Conservation (phyloP, 2,797 vertebrate genomes). For the Melanogrammus aeglefinus region DNA sequence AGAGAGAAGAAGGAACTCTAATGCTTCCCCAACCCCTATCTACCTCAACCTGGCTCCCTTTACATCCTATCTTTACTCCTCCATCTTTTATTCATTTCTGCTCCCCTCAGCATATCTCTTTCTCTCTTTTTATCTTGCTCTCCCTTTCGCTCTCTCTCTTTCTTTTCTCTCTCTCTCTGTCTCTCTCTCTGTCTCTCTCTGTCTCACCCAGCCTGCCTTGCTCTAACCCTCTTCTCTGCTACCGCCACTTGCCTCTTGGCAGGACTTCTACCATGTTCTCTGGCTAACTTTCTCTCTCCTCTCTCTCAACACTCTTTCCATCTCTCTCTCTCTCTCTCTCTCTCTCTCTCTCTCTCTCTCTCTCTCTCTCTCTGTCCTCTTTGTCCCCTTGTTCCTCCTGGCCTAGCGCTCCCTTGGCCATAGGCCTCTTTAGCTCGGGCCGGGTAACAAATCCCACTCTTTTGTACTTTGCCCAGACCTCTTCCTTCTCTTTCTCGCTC, state of each 20-base stretch:
- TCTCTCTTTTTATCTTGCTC: conserved; percentile 43
- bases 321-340: conserved; percentile 20
- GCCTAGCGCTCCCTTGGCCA: conserved; percentile 22
- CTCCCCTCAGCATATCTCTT: conserved; percentile 53
- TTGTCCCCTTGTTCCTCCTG: not conserved
- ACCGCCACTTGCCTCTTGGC: conserved; percentile 27
- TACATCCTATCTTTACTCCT: conserved; percentile 52
- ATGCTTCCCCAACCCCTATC: conserved; percentile 46
- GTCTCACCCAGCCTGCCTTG: conserved; percentile 59
- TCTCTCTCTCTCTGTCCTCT: conserved; percentile 19
- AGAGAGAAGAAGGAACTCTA: not conserved
- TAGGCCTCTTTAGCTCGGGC: conserved; percentile 45
- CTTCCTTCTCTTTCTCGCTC: conserved; percentile 10
- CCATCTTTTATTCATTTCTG: conserved; percentile 66
- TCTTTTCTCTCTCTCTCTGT: conserved; percentile 44
- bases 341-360: conserved; percentile 1
- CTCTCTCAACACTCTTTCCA: not conserved
- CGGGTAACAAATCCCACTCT: conserved; percentile 40
- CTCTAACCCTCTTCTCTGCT: conserved; percentile 42
- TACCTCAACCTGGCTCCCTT: conserved; percentile 60
- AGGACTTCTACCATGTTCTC: not conserved
- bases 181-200: conserved; percentile 48
- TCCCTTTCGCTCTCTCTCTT: conserved; percentile 37
- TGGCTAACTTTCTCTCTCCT: not conserved
- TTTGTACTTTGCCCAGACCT: conserved; percentile 35